Conservation (phyloP, 2,797 vertebrate species). For the Eutrigla gurnardus region DNA sequence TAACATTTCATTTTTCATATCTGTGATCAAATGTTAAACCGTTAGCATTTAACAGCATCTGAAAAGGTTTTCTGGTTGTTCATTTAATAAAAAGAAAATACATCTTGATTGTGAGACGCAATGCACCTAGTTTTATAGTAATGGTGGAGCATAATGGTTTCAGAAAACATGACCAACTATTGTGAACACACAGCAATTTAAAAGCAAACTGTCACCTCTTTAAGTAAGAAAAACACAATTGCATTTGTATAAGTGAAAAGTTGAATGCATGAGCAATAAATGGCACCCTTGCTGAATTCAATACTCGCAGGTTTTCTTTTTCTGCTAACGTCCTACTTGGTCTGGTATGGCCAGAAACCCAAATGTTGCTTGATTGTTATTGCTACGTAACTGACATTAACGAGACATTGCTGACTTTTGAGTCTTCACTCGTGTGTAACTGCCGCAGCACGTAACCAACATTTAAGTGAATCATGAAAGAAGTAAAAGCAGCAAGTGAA, state of each 20-base stretch:
- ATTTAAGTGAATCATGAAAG: no score
- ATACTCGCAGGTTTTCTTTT: not conserved
- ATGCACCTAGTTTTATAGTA: not conserved
- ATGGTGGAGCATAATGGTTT: not conserved
- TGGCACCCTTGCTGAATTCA: not conserved
- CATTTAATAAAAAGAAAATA: not conserved
- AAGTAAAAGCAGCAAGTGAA: no score
- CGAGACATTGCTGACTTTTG: not conserved
- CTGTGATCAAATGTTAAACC: not conserved
- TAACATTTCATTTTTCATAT: not conserved
- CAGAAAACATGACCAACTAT: not conserved
- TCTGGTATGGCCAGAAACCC: not conserved
- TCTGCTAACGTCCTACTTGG: not conserved
- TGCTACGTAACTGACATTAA: not conserved
- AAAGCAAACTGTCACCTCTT: not conserved
- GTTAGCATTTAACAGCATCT: not conserved
- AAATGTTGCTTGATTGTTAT: not conserved
- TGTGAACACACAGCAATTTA: not conserved
- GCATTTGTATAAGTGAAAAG: not conserved
- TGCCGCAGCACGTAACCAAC: no score
- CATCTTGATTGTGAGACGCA: not conserved
- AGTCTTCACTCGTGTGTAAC: no score
- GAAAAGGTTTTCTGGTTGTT: not conserved
- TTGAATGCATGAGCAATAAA: not conserved
- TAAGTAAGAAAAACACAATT: not conserved